These are phyloP conservation scores for Crenichthys baileyi DNA, from an alignment of 2,797 vertebrate genomes.

Conservation along the genomic window DNA sequence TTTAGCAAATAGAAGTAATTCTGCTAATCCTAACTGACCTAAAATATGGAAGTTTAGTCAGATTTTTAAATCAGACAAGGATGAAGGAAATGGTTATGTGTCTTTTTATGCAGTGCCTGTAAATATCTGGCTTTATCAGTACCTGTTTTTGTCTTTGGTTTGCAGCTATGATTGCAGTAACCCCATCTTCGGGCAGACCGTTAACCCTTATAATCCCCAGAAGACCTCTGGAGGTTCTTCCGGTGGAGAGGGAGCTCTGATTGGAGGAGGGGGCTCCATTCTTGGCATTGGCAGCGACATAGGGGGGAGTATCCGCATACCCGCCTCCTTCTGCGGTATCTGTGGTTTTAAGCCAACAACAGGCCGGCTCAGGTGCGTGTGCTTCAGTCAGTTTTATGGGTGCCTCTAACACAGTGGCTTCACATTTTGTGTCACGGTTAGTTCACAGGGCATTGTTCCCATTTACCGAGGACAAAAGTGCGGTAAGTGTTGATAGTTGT, in stretches of 20 bases:
- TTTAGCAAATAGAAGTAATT: background rate
- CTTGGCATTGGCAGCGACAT: conserved; percentile 82
- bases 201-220: conserved; percentile 84
- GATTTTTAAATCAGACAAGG: no score
- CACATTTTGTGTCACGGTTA: conserved; percentile 58
- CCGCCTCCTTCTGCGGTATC: conserved; percentile 84
- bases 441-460: conserved; percentile 75
- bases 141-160: background rate
- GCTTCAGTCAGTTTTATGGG: background rate
- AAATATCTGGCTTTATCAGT: background rate
- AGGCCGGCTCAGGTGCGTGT: conserved; percentile 80
- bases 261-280: conserved; percentile 83
- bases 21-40: background rate
- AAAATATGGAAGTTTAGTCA: background rate
- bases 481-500: conserved; percentile 68
- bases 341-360: conserved; percentile 84
- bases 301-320: conserved; percentile 84
- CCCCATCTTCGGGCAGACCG: conserved; percentile 86
- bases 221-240: conserved; percentile 90
- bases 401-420: background rate
- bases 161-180: conserved; percentile 92
- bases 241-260: conserved; percentile 84
- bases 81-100: background rate
- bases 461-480: conserved; percentile 82
- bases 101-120: background rate